Conservation (phyloP, 2,888 invertebrate species). For the Portevinia maculata region DNA sequence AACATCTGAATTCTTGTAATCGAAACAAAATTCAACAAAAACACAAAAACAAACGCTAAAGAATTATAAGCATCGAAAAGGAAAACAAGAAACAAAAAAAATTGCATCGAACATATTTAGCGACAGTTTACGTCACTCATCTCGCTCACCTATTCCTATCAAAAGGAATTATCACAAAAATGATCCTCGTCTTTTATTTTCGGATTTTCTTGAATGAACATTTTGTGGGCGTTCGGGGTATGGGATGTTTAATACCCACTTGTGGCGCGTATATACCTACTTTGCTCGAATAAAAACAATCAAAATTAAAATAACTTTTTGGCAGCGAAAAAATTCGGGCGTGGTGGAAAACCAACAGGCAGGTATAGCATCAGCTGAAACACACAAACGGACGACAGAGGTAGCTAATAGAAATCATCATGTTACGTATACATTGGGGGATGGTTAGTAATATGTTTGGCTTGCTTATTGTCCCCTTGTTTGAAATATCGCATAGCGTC, state of each 20-base stretch:
- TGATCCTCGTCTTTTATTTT: not conserved
- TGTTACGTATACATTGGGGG: conserved; percentile 56
- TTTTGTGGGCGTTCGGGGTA: conserved; percentile 6
- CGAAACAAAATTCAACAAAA: conserved; percentile 5
- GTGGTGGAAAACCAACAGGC: conserved; percentile 52
- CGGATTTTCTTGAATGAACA: conserved; percentile 52
- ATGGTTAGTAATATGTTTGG: conserved; percentile 48
- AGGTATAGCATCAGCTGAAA: conserved; percentile 14
- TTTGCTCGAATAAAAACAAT: conserved; percentile 21
- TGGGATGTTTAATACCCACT: conserved; percentile 27
- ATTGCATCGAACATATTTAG: conserved; percentile 33
- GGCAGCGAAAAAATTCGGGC: conserved; percentile 53
- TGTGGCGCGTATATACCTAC: conserved; percentile 31
- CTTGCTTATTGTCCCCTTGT: conserved; percentile 9
- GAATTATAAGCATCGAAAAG: conserved; percentile 1
- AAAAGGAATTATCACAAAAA: not conserved
- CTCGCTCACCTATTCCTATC: conserved; percentile 17
- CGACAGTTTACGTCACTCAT: conserved; percentile 41
- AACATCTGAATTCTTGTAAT: conserved; percentile 34
- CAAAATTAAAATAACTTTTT: conserved; percentile 54
- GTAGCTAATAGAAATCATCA: conserved; percentile 39
- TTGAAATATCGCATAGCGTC: conserved; percentile 35
- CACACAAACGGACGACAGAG: conserved; percentile 4
- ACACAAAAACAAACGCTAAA: conserved; percentile 18
- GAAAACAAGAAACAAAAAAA: conserved; percentile 20